phyloP scores from a whole-genome alignment of 2,888 invertebrate genomes.

The Dryadula phaetusa region DNA sequence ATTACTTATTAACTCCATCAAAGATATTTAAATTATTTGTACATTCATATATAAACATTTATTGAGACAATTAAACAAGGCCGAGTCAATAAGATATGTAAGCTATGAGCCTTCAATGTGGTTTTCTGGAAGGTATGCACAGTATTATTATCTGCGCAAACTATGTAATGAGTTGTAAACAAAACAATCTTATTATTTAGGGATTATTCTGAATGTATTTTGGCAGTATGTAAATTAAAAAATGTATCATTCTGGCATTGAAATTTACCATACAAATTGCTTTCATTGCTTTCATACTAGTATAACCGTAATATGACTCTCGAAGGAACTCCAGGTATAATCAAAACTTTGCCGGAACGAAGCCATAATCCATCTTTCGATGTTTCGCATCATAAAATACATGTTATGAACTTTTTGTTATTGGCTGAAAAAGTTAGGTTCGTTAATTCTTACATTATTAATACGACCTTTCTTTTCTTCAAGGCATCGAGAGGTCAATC shows the following conservation, averaged over 20 bases:
- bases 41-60: slow-evolving; percentile 31
- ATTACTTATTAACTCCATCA: not conserved
- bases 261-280: not conserved
- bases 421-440: slow-evolving; percentile 20
- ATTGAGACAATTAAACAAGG: slow-evolving; percentile 45
- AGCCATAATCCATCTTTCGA: slow-evolving; percentile 1
- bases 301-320: slow-evolving; percentile 1
- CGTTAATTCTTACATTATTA: slow-evolving; percentile 22
- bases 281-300: not conserved
- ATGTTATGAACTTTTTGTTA: slow-evolving; percentile 17
- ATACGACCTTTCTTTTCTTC: slow-evolving; percentile 19
- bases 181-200: slow-evolving; percentile 13
- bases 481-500: slow-evolving; percentile 15
- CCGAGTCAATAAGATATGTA: slow-evolving; percentile 41
- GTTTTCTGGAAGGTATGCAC: slow-evolving; percentile 22
- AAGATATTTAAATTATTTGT: slow-evolving; percentile 4
- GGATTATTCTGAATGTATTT: not conserved
- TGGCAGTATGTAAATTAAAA: not conserved
- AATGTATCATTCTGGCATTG: not conserved
- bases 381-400: slow-evolving; percentile 13
- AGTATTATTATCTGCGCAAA: slow-evolving; percentile 17
- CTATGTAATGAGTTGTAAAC: slow-evolving; percentile 24
- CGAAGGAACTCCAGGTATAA: not conserved
- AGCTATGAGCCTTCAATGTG: slow-evolving; percentile 16
- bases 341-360: slow-evolving; percentile 5